Base-by-base conservation (phyloP, 2,888 invertebrate genomes). In the Andrena marginata region DNA sequence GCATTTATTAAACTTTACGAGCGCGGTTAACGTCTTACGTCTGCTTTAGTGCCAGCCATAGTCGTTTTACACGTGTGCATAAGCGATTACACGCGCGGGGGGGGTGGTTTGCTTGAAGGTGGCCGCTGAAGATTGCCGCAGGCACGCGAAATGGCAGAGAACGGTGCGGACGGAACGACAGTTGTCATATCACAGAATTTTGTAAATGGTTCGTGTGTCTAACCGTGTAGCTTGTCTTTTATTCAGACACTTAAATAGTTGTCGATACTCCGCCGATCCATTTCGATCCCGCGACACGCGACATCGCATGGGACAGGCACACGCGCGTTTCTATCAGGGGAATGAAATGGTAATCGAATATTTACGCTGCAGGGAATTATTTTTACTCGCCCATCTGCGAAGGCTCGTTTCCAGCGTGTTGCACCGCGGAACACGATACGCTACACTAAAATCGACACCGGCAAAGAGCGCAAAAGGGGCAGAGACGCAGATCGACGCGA, bases 401-500 rank as follows among this genome's bases (percentile, higher is more conserved):
- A 71, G 42, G 48, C 31, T 56, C 42, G 71, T 69, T 69, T 69
- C 31, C 71, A 59, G 4, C 49, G 23, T 33, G 68, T 76, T 76
- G 10, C 54, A 65, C 77, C 65, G 64, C 73, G 67, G 49, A 77
- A 77, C 77, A 65, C 60, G 77, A 77, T 77, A 72, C 65, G 65
- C 35, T 60, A 60, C 77, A 73, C 65, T 77, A 73, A 77, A 73
- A 73, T 77, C 49, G 64, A 77, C 65, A 77, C 77, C 77, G 29
- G 49, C 49, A 73, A 73, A 77, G 48, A 72, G 59, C 8, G 26
- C 33, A 77, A 65, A 48, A 65, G 65, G 23, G 51, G 10, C 5
- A 26, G 48, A 20, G 54, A 73, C 49, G 48, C 23, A 62, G 60
- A 77, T 67, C 67, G 62, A 5, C 20, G 76, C 13, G 65, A 69